A percentile compares a stretch with the other conserved stretches of the same genome.
These are phyloP conservation scores for Unio pictorum DNA, from an alignment of 2,888 invertebrate genomes.

Conservation along the genomic window DNA sequence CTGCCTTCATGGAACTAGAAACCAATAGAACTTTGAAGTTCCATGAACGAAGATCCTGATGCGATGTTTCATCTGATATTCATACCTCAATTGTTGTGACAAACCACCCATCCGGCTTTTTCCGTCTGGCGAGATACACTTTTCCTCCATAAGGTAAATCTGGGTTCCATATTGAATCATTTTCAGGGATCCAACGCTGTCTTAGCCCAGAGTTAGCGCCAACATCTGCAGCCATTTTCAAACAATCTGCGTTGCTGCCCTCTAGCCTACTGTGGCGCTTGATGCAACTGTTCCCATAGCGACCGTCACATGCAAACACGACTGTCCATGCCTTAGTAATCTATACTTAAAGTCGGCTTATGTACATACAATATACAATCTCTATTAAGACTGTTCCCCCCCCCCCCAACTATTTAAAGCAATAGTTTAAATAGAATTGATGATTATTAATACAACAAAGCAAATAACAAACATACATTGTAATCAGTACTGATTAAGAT, in stretches of 20 bases:
- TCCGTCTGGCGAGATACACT: conserved; percentile 71
- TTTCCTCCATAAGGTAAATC: conserved; percentile 72
- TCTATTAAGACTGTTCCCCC: no score
- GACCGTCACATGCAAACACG: neutral
- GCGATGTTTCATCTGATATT: no score
- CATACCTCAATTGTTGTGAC: no score
- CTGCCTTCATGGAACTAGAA: neutral
- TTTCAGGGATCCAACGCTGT: conserved; percentile 37
- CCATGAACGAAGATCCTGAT: neutral
- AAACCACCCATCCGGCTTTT: conserved; percentile 67
- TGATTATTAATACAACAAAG: no score
- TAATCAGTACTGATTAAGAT: no score
- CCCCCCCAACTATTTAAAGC: no score
- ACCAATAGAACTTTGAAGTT: neutral
- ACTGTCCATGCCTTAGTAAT: no score
- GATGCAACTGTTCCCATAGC: conserved; percentile 8
- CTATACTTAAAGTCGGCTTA: no score
- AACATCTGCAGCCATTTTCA: conserved; percentile 13
- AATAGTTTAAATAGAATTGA: no score
- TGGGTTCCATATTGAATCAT: conserved; percentile 59
- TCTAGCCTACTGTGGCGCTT: conserved; percentile 7
- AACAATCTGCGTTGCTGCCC: conserved; percentile 15
- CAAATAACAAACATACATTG: no score
- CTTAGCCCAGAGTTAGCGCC: conserved; percentile 25
- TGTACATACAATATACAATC: no score